These are phyloP conservation scores for Lepus americanus DNA, from an alignment of 2,113 vertebrate genomes.

Conservation along the genomic window DNA sequence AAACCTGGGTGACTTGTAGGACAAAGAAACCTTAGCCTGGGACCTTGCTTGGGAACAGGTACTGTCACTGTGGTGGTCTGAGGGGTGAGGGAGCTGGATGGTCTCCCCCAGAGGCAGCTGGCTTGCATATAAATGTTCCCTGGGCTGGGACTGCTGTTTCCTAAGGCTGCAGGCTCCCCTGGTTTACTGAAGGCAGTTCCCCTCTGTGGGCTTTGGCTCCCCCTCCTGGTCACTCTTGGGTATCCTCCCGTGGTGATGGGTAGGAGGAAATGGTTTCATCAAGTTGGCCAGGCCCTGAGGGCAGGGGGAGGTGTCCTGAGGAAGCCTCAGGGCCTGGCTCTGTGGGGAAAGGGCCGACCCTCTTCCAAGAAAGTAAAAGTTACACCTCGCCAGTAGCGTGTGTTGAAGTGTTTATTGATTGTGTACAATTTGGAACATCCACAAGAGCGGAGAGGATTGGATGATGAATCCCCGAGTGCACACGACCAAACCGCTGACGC, in stretches of 20 bases:
- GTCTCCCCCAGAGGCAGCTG: slow-evolving; percentile 41
- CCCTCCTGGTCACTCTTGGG: slow-evolving; percentile 54
- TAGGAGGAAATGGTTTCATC: slow-evolving; percentile 40
- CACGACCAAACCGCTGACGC: not conserved
- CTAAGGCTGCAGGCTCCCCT: not conserved
- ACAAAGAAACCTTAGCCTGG: not conserved
- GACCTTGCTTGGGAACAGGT: not conserved
- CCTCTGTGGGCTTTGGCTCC: slow-evolving; percentile 72
- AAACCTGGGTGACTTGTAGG: not conserved
- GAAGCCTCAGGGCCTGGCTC: not conserved
- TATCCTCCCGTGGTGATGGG: slow-evolving; percentile 59
- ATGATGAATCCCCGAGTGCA: not conserved
- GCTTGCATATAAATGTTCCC: slow-evolving; percentile 52
- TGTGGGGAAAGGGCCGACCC: not conserved
- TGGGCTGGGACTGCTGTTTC: slow-evolving; percentile 9
- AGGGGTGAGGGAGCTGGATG: slow-evolving; percentile 13
- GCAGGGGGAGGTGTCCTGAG: not conserved
- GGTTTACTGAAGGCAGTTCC: not conserved
- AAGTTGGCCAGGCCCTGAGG: not conserved
- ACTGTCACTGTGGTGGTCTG: too few species aligned
- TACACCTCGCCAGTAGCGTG: not conserved
- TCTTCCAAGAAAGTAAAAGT: slow-evolving; percentile 42
- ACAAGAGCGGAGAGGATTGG: not conserved
- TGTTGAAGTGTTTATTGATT: not conserved
- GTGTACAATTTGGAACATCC: not conserved